A percentile compares a stretch with the other conserved stretches of the same genome.
Conservation (phyloP, 2,797 vertebrate species). For the Brachymystax lenok region DNA sequence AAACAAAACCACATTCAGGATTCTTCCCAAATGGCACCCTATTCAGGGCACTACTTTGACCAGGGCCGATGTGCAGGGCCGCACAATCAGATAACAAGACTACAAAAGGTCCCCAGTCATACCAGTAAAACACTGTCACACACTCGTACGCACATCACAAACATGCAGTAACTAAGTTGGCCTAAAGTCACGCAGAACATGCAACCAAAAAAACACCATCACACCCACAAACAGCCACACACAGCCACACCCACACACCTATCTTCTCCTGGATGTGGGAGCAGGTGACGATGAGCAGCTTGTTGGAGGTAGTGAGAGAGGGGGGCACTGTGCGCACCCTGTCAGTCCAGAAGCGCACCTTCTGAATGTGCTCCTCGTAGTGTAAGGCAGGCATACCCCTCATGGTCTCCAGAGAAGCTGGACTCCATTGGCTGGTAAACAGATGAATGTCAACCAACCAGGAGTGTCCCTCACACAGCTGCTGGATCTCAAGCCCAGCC, state of each 20-base stretch:
- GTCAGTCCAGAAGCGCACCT: conserved; percentile 68
- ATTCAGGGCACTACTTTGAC: background rate
- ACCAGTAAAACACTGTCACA: background rate
- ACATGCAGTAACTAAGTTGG: background rate
- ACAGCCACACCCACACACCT: conserved; percentile 57
- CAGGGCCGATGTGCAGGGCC: too few species aligned
- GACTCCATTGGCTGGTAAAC: conserved; percentile 71
- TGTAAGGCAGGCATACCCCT: conserved; percentile 54
- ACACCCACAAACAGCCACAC: background rate
- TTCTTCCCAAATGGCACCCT: background rate
- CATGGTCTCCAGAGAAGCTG: conserved; percentile 64
- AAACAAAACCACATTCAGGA: conserved; percentile 1
- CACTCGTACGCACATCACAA: background rate
- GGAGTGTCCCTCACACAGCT: conserved; percentile 62
- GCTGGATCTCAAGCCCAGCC: conserved; percentile 67
- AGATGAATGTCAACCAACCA: conserved; percentile 73
- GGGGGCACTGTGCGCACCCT: conserved; percentile 54
- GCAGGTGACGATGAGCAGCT: conserved; percentile 74
- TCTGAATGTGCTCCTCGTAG: conserved; percentile 69
- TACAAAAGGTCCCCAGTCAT: background rate
- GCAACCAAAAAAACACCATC: background rate
- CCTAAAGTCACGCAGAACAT: background rate
- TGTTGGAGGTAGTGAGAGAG: conserved; percentile 66
- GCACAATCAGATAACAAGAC: background rate
- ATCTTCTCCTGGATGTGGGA: conserved; percentile 58